Evolutionary conservation across 2,113 vertebrate genomes (phyloP).

Genomic region (Poicephalus gulielmi): DNA sequence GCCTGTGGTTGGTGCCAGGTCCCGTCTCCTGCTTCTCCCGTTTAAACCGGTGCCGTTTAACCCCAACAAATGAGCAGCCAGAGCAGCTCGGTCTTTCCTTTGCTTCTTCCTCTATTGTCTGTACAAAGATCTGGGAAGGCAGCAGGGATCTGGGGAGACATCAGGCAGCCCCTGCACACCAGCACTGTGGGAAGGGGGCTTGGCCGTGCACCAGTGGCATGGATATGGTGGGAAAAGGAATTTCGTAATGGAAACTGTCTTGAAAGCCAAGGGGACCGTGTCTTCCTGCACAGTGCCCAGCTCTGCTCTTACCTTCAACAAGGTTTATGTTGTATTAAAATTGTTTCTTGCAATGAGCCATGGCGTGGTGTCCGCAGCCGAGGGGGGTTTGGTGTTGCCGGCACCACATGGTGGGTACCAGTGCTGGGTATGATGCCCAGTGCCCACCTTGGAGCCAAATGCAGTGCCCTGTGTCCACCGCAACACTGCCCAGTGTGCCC

Average conservation of each 20-base stretch:
- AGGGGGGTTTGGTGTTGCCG: accelerated
- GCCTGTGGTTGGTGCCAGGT: slow-evolving; percentile 7
- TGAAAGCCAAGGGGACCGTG: background rate
- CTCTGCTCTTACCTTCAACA: background rate
- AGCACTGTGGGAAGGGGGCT: accelerated
- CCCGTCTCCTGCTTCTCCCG: background rate
- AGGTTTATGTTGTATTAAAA: slow-evolving; percentile 46
- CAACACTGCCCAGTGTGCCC: too few relatives aligned
- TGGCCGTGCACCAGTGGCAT: accelerated
- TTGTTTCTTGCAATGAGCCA: background rate
- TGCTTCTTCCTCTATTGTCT: background rate
- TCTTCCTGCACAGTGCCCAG: background rate
- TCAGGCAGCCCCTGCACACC: background rate
- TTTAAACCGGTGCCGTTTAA: background rate
- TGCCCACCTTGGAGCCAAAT: background rate
- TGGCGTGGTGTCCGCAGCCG: background rate
- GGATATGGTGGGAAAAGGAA: background rate
- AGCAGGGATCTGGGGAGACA: background rate
- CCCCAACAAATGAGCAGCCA: background rate
- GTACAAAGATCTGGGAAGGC: background rate
- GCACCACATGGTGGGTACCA: background rate
- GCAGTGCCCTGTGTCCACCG: too few relatives aligned
- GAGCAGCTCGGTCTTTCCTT: background rate
- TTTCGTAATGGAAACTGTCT: background rate
- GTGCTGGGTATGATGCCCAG: background rate